phyloP scores from a whole-genome alignment of 53 echinoderm and acorn worm species.

The Holothuria leucospilota region DNA sequence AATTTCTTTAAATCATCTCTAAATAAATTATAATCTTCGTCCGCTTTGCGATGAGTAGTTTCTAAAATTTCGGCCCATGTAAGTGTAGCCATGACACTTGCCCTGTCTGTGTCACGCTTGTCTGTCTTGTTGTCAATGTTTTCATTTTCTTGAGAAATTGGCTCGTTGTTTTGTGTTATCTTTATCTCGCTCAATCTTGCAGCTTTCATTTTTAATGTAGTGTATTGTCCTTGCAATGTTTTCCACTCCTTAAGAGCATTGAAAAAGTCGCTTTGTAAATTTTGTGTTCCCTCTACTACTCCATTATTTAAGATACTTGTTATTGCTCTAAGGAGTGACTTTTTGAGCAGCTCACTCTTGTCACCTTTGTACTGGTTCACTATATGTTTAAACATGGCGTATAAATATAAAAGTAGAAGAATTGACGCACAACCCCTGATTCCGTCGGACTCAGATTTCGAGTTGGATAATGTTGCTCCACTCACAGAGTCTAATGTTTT shows the following conservation, averaged over 20 bases:
- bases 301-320: constrained; percentile 1
- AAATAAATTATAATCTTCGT: background rate
- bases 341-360: background rate
- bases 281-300: background rate
- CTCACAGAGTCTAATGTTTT: too few species aligned
- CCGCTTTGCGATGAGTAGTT: background rate
- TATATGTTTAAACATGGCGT: background rate
- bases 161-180: background rate
- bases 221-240: background rate
- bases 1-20: background rate
- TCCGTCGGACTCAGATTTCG: too few species aligned
- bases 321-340: background rate
- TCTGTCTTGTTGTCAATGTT: background rate
- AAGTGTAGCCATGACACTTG: background rate
- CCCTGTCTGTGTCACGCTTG: background rate
- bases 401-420: background rate
- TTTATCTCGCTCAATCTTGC: background rate
- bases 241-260: background rate
- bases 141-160: background rate
- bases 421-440: too few species aligned
- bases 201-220: background rate
- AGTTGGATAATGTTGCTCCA: too few species aligned
- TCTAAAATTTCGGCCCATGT: background rate
- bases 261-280: background rate
- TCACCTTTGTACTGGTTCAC: background rate